Conservation (phyloP, 2,888 invertebrate species). For the Tubulanus polymorphus region DNA sequence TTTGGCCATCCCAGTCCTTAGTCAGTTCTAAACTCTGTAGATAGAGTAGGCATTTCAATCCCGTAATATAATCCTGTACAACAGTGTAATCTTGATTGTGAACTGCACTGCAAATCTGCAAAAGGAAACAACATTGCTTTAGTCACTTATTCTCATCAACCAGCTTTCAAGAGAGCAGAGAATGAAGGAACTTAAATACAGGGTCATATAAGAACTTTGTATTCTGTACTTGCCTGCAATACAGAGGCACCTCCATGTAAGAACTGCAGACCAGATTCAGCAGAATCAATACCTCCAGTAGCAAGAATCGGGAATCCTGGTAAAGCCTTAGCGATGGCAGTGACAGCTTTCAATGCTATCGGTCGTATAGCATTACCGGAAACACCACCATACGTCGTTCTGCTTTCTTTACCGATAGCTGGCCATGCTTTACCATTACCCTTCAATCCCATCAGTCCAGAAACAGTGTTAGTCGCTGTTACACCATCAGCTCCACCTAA, state of each 20-base stretch:
- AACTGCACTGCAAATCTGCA: conserved; percentile 84
- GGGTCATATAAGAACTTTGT: too few relatives aligned
- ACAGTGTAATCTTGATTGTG: conserved; percentile 99
- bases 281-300: conserved; percentile 95
- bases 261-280: conserved; percentile 92
- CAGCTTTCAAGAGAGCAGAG: background rate
- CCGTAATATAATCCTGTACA: conserved; percentile 89
- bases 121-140: conserved; percentile 1
- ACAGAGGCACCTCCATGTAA: conserved; percentile 88
- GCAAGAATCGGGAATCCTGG: conserved; percentile 91
- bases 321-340: conserved; percentile 74
- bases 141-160: background rate
- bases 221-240: conserved; percentile 76
- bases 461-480: conserved; percentile 95
- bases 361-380: conserved; percentile 93
- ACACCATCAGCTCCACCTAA: conserved; percentile 89
- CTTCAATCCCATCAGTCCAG: conserved; percentile 84
- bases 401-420: conserved; percentile 71
- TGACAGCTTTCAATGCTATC: conserved; percentile 86
- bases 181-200: too few relatives aligned
- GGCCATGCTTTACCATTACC: conserved; percentile 88
- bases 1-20: conserved; percentile 82
- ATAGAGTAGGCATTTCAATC: conserved; percentile 81
- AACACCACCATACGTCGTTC: conserved; percentile 91
- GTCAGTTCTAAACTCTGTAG: conserved; percentile 61